A percentile compares a stretch with the other conserved stretches of the same genome.
Conservation (phyloP, 2,888 invertebrate genomes). For the Drosophila infuscata region DNA sequence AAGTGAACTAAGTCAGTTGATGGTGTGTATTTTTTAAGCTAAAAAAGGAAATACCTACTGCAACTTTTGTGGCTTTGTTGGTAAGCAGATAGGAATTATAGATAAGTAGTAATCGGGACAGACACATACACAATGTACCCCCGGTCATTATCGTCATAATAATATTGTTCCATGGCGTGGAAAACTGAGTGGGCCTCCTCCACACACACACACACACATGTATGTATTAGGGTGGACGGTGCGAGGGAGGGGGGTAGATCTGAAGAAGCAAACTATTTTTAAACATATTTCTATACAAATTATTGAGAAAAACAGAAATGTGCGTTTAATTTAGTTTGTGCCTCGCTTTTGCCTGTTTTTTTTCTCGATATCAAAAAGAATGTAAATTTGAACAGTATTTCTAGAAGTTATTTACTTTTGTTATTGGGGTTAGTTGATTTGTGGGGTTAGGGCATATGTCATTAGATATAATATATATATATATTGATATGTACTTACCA, state of each 20-base stretch:
- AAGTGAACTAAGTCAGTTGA: neutral
- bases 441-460: slow-evolving; percentile 23
- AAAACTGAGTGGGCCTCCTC: slow-evolving; percentile 49
- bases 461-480: neutral
- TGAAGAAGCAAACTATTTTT: slow-evolving; percentile 68
- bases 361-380: neutral
- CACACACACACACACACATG: neutral
- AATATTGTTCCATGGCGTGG: slow-evolving; percentile 49
- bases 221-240: neutral
- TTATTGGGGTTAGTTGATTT: neutral
- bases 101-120: slow-evolving; percentile 36
- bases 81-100: slow-evolving; percentile 11
- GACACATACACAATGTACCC: neutral
- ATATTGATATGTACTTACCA: slow-evolving; percentile 85
- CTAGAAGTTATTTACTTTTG: slow-evolving; percentile 1
- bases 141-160: slow-evolving; percentile 18
- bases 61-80: slow-evolving; percentile 7
- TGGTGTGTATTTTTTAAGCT: neutral
- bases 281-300: slow-evolving; percentile 63
- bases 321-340: slow-evolving; percentile 27
- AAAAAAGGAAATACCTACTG: neutral
- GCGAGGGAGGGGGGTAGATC: neutral
- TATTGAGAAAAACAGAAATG: slow-evolving; percentile 43
- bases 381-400: neutral
- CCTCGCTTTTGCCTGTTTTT: slow-evolving; percentile 16